Base-by-base conservation (phyloP, 2,888 invertebrate genomes). In the Geotrupes spiniger region DNA sequence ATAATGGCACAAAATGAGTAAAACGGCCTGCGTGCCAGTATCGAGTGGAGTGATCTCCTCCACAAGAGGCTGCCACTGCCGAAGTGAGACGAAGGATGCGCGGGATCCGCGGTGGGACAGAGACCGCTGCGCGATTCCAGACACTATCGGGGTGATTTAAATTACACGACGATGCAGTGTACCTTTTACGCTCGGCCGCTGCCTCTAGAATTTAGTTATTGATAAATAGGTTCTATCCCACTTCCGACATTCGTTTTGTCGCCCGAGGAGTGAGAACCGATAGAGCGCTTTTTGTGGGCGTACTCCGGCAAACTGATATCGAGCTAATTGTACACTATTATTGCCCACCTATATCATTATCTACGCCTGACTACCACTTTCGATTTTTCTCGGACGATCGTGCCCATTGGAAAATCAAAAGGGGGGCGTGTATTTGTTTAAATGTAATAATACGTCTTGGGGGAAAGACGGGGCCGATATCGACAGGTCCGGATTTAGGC, bases 161-260 rank as follows among this genome's bases (percentile, higher is more conserved):
- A 65, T 64, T 60, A 63, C 63, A 60, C 59, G 61, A 62, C 60
- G 58, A 55, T 54, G 62, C 58, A 58, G 58, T 61, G 51, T 21
- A 21, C 21, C 46, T 58, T 62, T 59, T 59, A 62, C 63, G 62
- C 58, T 60, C 53, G 56, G 59, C 52, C 54, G 63, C 59, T 54
- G 58, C 57, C 62, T 59, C 55, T 59, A 60, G 63, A 63, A 64
- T 63, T 63, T 61, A 62, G 59, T 61, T 61, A 63, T 63, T 65
- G 65, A 65, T 65, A 66, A 66, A 65, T 63, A 61, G 61, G 52
- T 58, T 42, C 59, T 60, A 60, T 59, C 59, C 61, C 46, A 61
- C 60, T 64, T 66, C 65, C 66, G 63, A 63, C 63, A 61, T 61
- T 60, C 56, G 62, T 63, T 63, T 62, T 60, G 64, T 60, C 63